Conservation (phyloP, 1,140 invertebrate species). For the Lordiphosa clarofinis region DNA sequence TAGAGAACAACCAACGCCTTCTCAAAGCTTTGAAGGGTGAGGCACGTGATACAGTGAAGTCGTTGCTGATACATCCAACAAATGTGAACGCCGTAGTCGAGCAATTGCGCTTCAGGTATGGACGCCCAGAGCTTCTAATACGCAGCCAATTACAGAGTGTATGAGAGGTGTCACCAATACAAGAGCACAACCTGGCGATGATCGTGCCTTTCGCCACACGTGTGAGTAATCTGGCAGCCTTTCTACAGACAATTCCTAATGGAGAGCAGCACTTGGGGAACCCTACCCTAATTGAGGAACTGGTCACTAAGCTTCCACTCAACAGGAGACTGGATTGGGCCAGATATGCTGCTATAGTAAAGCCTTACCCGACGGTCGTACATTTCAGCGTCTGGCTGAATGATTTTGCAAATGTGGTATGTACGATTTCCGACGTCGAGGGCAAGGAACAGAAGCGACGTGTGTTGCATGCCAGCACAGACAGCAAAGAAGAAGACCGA, state of each 20-base stretch:
- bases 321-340: neutral
- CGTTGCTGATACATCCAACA: neutral
- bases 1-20: conserved; percentile 6
- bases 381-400: conserved; percentile 3
- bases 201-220: conserved; percentile 4
- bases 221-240: conserved; percentile 13
- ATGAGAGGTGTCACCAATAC: conserved; percentile 4
- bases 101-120: conserved; percentile 1
- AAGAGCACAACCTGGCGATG: conserved; percentile 4
- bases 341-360: neutral
- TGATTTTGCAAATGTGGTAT: conserved; percentile 1
- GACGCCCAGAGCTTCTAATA: neutral
- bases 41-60: neutral
- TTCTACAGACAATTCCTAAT: neutral
- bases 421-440: neutral
- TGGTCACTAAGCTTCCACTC: neutral
- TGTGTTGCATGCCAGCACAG: conserved; percentile 1
- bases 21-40: conserved; percentile 1
- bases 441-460: neutral
- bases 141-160: neutral
- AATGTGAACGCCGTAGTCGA: neutral
- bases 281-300: neutral
- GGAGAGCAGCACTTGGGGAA: neutral
- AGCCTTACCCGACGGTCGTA: neutral
- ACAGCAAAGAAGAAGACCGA: neutral